A percentile compares a stretch with the other conserved stretches of the same genome.
phyloP scores from a whole-genome alignment of 2,113 vertebrate species.

The Eulemur rufifrons region DNA sequence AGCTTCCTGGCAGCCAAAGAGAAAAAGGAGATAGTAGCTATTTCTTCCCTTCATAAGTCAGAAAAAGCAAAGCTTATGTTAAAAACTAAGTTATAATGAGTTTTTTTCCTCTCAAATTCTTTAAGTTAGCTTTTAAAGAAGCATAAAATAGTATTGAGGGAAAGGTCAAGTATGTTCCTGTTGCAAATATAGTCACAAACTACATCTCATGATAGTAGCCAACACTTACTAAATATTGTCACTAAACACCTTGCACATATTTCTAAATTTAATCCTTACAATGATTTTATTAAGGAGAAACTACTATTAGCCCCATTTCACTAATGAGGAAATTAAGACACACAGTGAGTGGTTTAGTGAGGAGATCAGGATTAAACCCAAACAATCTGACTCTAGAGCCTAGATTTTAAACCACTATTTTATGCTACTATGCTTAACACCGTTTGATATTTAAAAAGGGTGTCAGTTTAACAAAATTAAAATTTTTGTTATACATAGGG shows the following conservation, averaged over 20 bases:
- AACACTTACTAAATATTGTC: neutral
- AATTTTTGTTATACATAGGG: neutral
- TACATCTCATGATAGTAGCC: neutral
- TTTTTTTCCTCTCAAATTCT: neutral
- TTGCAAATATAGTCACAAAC: neutral
- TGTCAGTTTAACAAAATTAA: neutral
- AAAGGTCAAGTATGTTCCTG: neutral
- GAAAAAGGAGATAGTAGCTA: neutral
- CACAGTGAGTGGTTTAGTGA: neutral
- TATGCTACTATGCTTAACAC: neutral
- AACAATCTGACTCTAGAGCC: neutral
- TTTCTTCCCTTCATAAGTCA: neutral
- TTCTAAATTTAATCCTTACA: neutral
- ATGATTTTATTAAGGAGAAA: neutral
- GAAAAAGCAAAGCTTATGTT: neutral
- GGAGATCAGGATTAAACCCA: conserved; percentile 26
- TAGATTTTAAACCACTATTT: conserved; percentile 14
- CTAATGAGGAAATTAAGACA: neutral
- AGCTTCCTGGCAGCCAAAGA: neutral
- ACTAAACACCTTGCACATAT: neutral
- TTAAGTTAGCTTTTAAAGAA: conserved; percentile 16
- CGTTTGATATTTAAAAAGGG: neutral
- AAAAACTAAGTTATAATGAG: neutral
- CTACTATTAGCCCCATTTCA: neutral
- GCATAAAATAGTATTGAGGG: neutral